Evolutionary conservation across 2,888 invertebrate species (phyloP).

Genomic region (Cryptus viduatorius): DNA sequence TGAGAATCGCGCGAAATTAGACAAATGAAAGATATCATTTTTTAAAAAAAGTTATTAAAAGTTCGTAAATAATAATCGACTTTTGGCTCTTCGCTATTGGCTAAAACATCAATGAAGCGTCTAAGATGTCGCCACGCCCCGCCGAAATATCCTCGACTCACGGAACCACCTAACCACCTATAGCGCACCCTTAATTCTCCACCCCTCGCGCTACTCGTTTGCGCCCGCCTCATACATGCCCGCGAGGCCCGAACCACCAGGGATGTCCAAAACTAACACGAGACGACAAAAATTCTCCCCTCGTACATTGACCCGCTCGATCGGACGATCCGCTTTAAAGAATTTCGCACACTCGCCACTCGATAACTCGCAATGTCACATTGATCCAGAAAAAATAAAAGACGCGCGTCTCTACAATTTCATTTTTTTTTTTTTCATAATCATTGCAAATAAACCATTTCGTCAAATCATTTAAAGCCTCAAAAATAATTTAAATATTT

Average conservation of each 20-base stretch:
- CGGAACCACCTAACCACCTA: constrained; percentile 80
- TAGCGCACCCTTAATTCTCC: constrained; percentile 73
- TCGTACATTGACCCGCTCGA: constrained; percentile 30
- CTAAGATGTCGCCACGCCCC: constrained; percentile 81
- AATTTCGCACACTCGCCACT: constrained; percentile 42
- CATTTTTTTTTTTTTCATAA: not conserved
- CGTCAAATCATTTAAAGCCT: not conserved
- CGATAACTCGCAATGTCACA: constrained; percentile 49
- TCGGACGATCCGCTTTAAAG: constrained; percentile 64
- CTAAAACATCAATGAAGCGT: constrained; percentile 60
- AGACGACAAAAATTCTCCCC: constrained; percentile 66
- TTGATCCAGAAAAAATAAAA: constrained; percentile 47
- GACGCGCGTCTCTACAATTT: not conserved
- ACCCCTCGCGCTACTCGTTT: constrained; percentile 67
- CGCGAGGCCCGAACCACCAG: constrained; percentile 69
- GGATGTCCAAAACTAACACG: constrained; percentile 64
- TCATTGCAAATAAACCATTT: not conserved
- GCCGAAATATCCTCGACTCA: constrained; percentile 76
- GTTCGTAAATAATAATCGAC: not conserved
- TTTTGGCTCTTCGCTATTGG: not conserved
- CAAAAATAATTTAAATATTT: not conserved
- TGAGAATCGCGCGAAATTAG: too few species aligned
- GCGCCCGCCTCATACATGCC: constrained; percentile 68
- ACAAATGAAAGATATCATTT: not conserved
- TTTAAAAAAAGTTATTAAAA: not conserved